Base-by-base conservation (phyloP, 1,140 invertebrate genomes). In the Pseudomyrmex pallidus region DNA sequence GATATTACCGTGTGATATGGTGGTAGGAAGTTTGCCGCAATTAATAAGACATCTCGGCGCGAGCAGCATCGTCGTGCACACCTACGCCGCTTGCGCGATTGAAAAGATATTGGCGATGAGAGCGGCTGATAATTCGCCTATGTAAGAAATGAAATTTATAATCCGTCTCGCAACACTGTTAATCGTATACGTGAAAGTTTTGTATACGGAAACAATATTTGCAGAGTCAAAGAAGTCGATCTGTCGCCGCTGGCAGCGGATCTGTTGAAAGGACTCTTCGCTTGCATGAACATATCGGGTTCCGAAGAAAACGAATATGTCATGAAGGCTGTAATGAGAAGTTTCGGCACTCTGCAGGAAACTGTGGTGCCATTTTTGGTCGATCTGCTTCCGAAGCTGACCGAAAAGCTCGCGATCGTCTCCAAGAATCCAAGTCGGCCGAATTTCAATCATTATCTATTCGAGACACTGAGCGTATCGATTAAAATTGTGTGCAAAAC, bases 361-460 rank as follows among this genome's bases (percentile, higher is more conserved):
- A 94, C 95, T 22, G 95, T 98, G n/a, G 95, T 99, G 86, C 97
- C 97, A 25, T 97, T 96, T 91, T 95, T 99, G 88, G 96, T 95
- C 35, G 95, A 96, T 13, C 95, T 98, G 15, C 94, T 99, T 59
- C 97, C 97, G 2, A 97, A 98, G 91, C 95, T 99, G 3, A 98
- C 98, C 0, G 95, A 96, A 83, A 98, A 98, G 93, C 93, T 99
- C 2, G 94, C 96, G 7, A 91, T 96, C 8, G 98, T 99, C n/a
- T 96, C 98, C 57, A 98, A 97, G 95, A 99, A 99, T 95, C 99
- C 99, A 0, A 98, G 97, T 89, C 98, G 98, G 89, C 99, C 99
- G 0, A 97, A 99, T 93, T 99, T 99, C 93, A 99, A 99, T 95
- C 99, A 99, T 93, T 99, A 98, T 94, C 95, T 99, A 1, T 99